Conservation (phyloP, 2,888 invertebrate species). For the Mystacides longicornis region DNA sequence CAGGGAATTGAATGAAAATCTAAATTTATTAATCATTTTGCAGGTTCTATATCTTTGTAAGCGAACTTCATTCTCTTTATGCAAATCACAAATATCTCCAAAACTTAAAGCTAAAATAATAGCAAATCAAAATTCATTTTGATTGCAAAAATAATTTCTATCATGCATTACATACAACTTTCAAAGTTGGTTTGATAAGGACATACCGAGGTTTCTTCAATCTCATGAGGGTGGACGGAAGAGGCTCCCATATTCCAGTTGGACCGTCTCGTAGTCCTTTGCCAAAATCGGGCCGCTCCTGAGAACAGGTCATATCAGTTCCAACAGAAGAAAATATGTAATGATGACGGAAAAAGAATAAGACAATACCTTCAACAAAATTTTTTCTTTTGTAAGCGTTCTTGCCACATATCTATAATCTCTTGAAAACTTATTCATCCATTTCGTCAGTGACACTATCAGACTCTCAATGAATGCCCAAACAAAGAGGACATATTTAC, state of each 20-base stretch:
- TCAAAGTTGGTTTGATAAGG: no score
- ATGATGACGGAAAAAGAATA: no score
- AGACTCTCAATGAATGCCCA: constrained; percentile 69
- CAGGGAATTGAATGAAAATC: no score
- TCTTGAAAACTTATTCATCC: constrained; percentile 79
- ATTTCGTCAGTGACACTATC: constrained; percentile 73
- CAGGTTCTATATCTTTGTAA: no score
- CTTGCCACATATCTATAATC: constrained; percentile 93
- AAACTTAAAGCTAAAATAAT: no score
- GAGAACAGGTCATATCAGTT: constrained; percentile 14
- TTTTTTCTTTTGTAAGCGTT: constrained; percentile 83
- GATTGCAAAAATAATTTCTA: no score
- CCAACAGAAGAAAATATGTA: neutral
- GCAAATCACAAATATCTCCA: no score
- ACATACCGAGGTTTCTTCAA: constrained; percentile 35
- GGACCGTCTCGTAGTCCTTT: constrained; percentile 59
- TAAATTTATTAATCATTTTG: no score
- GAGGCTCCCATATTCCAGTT: constrained; percentile 54
- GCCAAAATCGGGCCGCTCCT: constrained; percentile 67
- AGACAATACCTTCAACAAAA: constrained; percentile 78
- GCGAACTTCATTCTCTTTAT: no score
- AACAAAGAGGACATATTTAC: constrained; percentile 40
- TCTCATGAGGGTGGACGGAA: constrained; percentile 37
- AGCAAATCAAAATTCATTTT: no score
- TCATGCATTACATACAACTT: no score